Evolutionary conservation across 2,888 invertebrate species (phyloP), one percentile per base, ranked within the genome.

Genomic region (Acronicta psi): DNA sequence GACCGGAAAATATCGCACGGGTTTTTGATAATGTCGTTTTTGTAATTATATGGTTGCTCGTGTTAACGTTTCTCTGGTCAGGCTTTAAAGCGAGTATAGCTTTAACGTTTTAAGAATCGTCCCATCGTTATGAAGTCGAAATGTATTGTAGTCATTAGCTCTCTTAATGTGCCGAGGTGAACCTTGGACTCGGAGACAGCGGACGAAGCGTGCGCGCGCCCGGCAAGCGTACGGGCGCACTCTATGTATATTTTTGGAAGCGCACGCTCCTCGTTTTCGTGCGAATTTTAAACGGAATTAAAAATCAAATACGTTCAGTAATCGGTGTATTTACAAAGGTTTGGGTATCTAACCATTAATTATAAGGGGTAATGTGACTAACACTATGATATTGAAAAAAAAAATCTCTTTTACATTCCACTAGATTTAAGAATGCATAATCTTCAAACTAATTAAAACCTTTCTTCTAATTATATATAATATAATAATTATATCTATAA

Each of bases 301-400:
- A 52, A 49, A 63, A 69, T 65, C 56, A 73, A 74, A 73, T 76
- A 79, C 83, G 83, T 87, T 85, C 85, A 85, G 75, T 83, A 75
- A 79, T 79, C 61, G 83, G 80, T 84, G 81, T 89, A 87, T 86
- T 85, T 87, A 81, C 78, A 73, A 82, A 82, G 93, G 93, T 90
- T 92, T 92, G 89, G 93, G 92, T 89, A 84, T 85, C 84, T 92
- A 92, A 93, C 91, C 90, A 87, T 86, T 90, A 91, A 77, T 78
- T 69, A 76, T 92, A 92, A 91, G 90, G 86, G 89, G 87, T 86
- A 83, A 79, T 81, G 51, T 73, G 81, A 93, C 92, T 93, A 93
- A 93, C 92, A 91, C 63, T 77, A 75, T 75, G 73, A 79, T 78
- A 67, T 68, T 56, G 40, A 87, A 81, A 75, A 64, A 82, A 79